These are phyloP conservation scores for Copidosoma aretas DNA, from an alignment of 2,888 invertebrate genomes.

Conservation along the genomic window DNA sequence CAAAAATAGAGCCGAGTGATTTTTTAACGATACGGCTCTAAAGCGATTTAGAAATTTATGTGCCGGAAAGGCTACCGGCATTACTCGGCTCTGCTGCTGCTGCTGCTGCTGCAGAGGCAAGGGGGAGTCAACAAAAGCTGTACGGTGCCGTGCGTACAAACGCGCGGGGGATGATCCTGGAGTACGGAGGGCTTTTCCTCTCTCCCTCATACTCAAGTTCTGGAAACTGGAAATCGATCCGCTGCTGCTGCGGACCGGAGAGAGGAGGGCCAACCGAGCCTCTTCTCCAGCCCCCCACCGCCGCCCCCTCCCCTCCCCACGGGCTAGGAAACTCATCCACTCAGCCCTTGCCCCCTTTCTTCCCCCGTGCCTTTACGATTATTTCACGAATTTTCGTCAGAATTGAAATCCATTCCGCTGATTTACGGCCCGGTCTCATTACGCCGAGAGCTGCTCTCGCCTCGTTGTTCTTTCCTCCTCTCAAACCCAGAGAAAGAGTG, in stretches of 20 bases:
- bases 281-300: constrained; percentile 39
- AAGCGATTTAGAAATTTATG: constrained; percentile 37
- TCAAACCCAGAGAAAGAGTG: constrained; percentile 5
- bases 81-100: too few relatives aligned
- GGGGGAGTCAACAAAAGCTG: neutral
- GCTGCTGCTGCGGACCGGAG: constrained; percentile 4
- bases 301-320: constrained; percentile 21
- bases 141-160: constrained; percentile 10
- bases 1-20: constrained; percentile 15
- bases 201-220: constrained; percentile 32
- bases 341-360: constrained; percentile 19
- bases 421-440: constrained; percentile 27
- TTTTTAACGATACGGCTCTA: constrained; percentile 35
- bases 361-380: constrained; percentile 17
- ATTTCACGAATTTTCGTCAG: constrained; percentile 29
- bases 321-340: constrained; percentile 31
- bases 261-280: constrained; percentile 8
- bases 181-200: constrained; percentile 21
- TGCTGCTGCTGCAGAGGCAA: neutral
- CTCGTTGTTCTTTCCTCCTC: neutral
- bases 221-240: constrained; percentile 50
- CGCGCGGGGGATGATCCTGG: constrained; percentile 35
- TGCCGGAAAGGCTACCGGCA: constrained; percentile 27
- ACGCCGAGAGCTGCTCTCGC: neutral
- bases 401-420: constrained; percentile 26